Evolutionary conservation across 2,113 vertebrate species (phyloP).

Genomic region (Malaclemys terrapin): DNA sequence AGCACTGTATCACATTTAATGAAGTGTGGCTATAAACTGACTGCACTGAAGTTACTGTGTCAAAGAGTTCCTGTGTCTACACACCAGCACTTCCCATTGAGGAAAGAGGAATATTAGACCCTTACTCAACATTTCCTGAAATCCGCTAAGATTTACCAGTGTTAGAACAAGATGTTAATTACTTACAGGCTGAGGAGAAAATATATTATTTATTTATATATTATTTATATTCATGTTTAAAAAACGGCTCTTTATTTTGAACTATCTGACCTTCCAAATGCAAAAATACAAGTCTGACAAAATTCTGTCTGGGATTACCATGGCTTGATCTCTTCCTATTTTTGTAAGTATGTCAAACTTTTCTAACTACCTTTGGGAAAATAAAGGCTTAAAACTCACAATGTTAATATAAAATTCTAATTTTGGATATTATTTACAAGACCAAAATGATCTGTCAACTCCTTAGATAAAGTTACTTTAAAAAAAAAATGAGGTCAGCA

Average conservation of each 20-base stretch:
- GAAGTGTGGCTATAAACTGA: not conserved
- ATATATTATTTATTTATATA: not conserved
- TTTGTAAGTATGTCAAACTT: conserved; percentile 59
- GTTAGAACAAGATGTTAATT: not conserved
- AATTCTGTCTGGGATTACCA: conserved; percentile 57
- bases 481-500: conserved; percentile 55
- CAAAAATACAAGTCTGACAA: conserved; percentile 69
- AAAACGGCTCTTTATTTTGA: conserved; percentile 64
- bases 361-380: conserved; percentile 71
- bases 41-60: not conserved
- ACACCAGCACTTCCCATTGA: not conserved
- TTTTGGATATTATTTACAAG: conserved; percentile 54
- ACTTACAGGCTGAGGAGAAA: not conserved
- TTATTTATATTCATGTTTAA: conserved; percentile 48
- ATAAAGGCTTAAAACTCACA: conserved; percentile 61
- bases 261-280: conserved; percentile 63
- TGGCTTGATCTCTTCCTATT: conserved; percentile 62
- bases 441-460: conserved; percentile 50
- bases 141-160: not conserved
- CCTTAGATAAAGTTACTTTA: conserved; percentile 57
- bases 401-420: conserved; percentile 66
- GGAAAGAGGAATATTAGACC: not conserved
- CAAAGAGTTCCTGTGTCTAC: not conserved
- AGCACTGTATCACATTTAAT: not conserved
- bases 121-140: not conserved